Evolutionary conservation across 2,113 vertebrate species (phyloP).

Genomic region (Aldabrachelys gigantea): DNA sequence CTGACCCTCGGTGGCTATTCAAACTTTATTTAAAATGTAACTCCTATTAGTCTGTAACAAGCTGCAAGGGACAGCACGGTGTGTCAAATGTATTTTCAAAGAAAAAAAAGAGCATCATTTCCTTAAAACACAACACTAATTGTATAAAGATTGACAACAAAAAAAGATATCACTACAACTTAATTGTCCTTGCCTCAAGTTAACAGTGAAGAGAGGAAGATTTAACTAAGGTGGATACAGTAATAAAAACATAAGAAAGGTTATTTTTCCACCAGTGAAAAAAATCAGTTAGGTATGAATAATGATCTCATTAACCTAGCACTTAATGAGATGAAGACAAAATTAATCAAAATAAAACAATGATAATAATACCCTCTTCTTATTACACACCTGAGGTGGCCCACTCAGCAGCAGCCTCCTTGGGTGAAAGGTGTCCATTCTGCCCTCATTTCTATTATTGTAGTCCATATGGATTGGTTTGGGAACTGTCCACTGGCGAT

Average conservation of each 20-base stretch:
- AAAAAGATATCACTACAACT: not conserved
- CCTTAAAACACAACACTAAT: not conserved
- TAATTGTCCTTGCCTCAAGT: not conserved
- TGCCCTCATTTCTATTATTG: conserved; percentile 88
- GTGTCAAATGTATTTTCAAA: not conserved
- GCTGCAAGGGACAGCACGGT: not conserved
- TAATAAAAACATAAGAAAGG: not conserved
- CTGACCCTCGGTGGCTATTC: not conserved
- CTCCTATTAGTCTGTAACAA: conserved; percentile 13
- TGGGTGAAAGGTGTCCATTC: conserved; percentile 92
- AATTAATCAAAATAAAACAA: conserved; percentile 7
- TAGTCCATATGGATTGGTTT: conserved; percentile 94
- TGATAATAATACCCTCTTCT: not conserved
- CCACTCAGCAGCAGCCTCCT: conserved; percentile 94
- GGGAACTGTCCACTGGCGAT: conserved; percentile 95
- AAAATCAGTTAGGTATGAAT: not conserved
- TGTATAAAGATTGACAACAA: not conserved
- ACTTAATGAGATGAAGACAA: not conserved
- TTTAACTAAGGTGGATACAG: not conserved
- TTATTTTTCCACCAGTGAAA: not conserved
- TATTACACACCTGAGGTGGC: conserved; percentile 91
- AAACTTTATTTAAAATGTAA: conserved; percentile 42
- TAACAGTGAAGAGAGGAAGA: not conserved
- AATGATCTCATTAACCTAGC: not conserved
- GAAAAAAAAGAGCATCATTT: not conserved